These are phyloP conservation scores for Corythornis madagascariensis DNA, from an alignment of 2,113 vertebrate genomes.

Conservation along the genomic window DNA sequence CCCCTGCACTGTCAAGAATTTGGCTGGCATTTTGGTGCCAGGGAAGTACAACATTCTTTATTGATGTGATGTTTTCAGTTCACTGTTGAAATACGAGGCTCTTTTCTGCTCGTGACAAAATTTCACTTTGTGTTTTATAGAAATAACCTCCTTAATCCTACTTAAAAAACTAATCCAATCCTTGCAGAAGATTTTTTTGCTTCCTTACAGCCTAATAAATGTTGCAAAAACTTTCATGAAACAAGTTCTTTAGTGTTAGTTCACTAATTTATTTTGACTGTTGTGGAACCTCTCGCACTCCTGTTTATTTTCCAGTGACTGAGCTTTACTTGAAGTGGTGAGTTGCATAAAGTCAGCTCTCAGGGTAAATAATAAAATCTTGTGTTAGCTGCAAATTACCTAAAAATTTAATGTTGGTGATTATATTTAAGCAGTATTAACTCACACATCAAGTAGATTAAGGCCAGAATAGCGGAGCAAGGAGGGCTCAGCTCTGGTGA, in stretches of 20 bases:
- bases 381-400: not conserved
- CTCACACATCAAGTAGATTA: not conserved
- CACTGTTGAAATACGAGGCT: not conserved
- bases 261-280: not conserved
- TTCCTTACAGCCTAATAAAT: not conserved
- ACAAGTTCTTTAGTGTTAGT: not conserved
- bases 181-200: not conserved
- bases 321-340: not conserved
- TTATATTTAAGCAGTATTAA: not conserved
- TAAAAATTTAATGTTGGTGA: not conserved
- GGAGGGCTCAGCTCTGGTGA: not conserved
- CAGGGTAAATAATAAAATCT: not conserved
- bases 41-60: not conserved
- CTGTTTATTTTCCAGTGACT: not conserved
- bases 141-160: not conserved
- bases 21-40: not conserved
- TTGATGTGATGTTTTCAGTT: not conserved
- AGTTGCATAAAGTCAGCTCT: not conserved
- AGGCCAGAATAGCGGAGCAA: not conserved
- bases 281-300: not conserved
- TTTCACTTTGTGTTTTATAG: not conserved
- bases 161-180: slow-evolving; percentile 1
- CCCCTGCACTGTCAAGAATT: not conserved
- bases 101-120: not conserved
- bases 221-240: not conserved